Evolutionary conservation across 1,140 invertebrate species (phyloP), one percentile per base, ranked within the genome.

Genomic region (Acromyrmex charruanus): DNA sequence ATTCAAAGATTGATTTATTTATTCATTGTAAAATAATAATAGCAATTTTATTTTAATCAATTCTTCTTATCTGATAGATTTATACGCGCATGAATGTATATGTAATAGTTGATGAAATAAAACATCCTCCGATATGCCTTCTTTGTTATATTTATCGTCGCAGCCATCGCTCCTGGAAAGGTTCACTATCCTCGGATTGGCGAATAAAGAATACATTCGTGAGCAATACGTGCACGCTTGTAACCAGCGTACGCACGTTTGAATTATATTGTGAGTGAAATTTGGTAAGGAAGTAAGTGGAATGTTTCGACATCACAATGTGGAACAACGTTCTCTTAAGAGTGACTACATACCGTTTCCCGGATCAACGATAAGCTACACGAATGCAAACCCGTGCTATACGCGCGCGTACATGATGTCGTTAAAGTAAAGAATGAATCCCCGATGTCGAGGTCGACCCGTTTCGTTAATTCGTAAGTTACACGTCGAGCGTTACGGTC

Each of bases 391-490:
- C 21, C 31, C 18, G 31, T 39, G 18, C 14, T n/a, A 14, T 16
- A 1, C 63, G 35, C 61, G 14, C 25, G 2, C 51, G 16, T 14
- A 28, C 51, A 31, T 61, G 61, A 4, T 75, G 84, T 80, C 74
- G 63, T 77, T 68, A 35, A 58, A 68, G 53, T 58, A 86, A 80
- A 79, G 63, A 14, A 69, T 69, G 65, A 72, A 87, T 61, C 44
- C 12, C 3, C 5, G 61, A 65, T 51, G 31, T 68, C 61, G 77
- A 65, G 85, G 80, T 77, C 85, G 65, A 89, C 90, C 87, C 86
- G 88, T 91, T 93, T 92, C 90, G 91, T 90, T 93, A 93, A 93
- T 92, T 92, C 86, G 77, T 82, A 87, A 89, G 82, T 77, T 80
- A 90, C 89, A 88, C 65, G 77, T 85, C 82, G 85, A 82, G 71